Base-by-base conservation (phyloP, 1,140 invertebrate species). In the Diachasma alloeum region DNA sequence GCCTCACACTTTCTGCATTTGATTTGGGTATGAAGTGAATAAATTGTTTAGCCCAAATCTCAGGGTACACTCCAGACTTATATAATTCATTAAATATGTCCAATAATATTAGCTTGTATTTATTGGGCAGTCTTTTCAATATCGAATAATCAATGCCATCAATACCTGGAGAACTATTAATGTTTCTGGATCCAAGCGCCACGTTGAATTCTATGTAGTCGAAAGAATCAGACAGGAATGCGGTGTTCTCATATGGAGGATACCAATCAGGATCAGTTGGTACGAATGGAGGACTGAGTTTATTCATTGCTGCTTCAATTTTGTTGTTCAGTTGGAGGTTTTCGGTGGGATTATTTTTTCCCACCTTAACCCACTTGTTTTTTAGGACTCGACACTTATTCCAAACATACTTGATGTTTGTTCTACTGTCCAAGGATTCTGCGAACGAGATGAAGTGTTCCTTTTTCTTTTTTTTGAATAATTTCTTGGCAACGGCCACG, bases 401-500 rank as follows among this genome's bases (percentile, higher is more conserved):
- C 72, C 76, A 78, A 0, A 59, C 24, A 37, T 78, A 78, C 0
- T 53, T n/a, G 5, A 10, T 9, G 69, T 63, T 74, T 4, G 31
- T 63, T 8, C n/a, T 15, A 26, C 70, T 36, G 31, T 74, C 69
- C 0, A 79, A 1, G 4, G 13, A 46, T n/a, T 73, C 24, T 8
- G 70, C 11, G 37, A 74, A 74, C 46, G 63, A 48, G 19, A 24
- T 59, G 24, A 70, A 74, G 19, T 37, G n/a, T 3, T 11, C 17
- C 36, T n/a, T 74, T 75, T 63, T 79, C 77, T 70, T 76, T 56
- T 19, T 36, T 46, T 76, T 79, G 46, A 74, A 81, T n/a, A n/a
- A 44, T 79, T 77, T 75, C 73, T 78, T 81, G 4, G 69, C 42
- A 17, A 70, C 1, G 6, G 74, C 75, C 10, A 39, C 19, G 2